phyloP scores from a whole-genome alignment of 92 coral and sea anemone genomes.

The Anthopleura xanthogrammica region DNA sequence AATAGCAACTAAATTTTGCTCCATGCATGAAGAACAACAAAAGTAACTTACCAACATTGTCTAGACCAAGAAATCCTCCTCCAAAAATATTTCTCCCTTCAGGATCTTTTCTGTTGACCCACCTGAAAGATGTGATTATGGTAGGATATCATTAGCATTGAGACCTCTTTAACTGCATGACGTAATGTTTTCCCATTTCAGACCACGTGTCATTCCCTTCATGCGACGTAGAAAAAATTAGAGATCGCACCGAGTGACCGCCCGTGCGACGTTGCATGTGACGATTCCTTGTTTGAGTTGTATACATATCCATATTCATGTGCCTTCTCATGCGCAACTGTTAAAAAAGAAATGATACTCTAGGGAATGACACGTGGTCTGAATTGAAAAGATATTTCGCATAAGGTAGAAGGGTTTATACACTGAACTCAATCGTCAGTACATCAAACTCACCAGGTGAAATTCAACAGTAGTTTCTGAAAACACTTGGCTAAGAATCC shows the following conservation, averaged over 20 bases:
- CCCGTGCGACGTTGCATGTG: no score
- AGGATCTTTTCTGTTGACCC: conserved; percentile 99
- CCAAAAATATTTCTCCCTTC: conserved; percentile 94
- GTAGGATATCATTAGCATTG: neutral
- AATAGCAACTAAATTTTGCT: no score
- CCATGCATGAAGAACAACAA: neutral
- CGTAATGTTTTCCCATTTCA: conserved; percentile 43
- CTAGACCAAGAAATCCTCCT: conserved; percentile 97
- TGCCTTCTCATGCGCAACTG: no score
- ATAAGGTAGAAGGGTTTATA: no score
- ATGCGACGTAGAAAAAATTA: no score
- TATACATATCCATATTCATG: no score
- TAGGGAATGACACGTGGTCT: no score
- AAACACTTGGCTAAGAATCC: conserved; percentile 85
- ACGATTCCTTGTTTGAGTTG: no score
- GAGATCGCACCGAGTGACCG: no score
- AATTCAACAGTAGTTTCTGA: conserved; percentile 90
- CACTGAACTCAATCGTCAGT: neutral
- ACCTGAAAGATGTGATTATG: conserved; percentile 47
- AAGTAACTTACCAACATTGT: conserved; percentile 80
- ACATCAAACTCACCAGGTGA: conserved; percentile 73
- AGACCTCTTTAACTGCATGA: conserved; percentile 12
- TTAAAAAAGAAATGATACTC: no score
- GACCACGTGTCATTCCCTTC: no score
- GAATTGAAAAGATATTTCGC: no score